Evolutionary conservation across 1,140 invertebrate species (phyloP).

Genomic region (Saccostrea cuccullata): DNA sequence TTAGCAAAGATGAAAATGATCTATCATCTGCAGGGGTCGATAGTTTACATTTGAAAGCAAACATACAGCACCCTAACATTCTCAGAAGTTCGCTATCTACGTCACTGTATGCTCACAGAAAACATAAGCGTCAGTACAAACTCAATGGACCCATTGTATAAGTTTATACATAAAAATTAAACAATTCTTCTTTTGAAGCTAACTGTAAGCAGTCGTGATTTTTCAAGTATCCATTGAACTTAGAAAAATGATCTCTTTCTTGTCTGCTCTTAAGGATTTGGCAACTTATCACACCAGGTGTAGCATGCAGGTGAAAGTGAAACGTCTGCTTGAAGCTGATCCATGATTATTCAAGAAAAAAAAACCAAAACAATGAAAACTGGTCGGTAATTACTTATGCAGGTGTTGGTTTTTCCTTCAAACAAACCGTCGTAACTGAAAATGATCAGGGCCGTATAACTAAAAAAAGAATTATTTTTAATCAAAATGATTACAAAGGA

Average conservation of each 20-base stretch:
- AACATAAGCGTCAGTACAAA: not conserved
- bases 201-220: conserved; percentile 6
- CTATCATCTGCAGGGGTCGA: not conserved
- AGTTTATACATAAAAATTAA: not conserved
- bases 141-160: not conserved
- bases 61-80: not conserved
- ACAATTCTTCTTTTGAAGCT: not conserved
- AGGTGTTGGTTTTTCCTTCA: not conserved
- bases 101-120: not conserved
- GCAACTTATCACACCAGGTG: conserved; percentile 21
- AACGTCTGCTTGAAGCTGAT: not conserved
- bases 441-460: not conserved
- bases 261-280: not conserved
- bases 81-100: not conserved
- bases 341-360: conserved; percentile 9
- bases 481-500: not conserved
- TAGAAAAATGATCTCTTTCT: not conserved
- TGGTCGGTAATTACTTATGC: not conserved
- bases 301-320: not conserved
- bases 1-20: not conserved
- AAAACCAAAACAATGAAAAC: not conserved
- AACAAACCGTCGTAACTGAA: not conserved
- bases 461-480: not conserved
- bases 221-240: not conserved
- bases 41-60: conserved; percentile 34